Conservation (phyloP, 2,797 vertebrate genomes). For the Cichlasoma orientale region DNA sequence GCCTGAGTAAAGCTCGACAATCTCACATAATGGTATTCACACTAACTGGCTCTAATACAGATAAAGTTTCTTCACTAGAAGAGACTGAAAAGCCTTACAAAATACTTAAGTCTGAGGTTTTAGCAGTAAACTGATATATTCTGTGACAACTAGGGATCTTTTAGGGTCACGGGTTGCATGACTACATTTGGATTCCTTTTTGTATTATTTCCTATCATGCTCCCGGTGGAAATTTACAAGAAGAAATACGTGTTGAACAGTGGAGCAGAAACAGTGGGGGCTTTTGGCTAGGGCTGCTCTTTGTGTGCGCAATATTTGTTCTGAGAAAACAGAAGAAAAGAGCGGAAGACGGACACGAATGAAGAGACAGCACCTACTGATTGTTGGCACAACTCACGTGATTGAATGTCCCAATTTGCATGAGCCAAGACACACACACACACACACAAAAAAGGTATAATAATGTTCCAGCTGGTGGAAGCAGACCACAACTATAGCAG, state of each 20-base stretch:
- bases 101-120: background rate
- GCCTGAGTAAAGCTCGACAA: fast-evolving
- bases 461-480: too few relatives aligned
- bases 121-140: background rate
- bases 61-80: background rate
- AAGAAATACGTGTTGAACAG: background rate
- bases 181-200: background rate
- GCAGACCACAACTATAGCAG: too few relatives aligned
- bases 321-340: background rate
- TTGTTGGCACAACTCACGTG: background rate
- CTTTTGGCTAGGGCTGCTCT: background rate
- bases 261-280: background rate
- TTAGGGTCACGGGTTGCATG: background rate
- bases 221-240: background rate
- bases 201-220: background rate
- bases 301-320: background rate
- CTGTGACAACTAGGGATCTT: background rate
- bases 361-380: background rate
- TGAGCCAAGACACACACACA: too few relatives aligned
- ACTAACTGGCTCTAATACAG: background rate
- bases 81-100: background rate
- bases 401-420: background rate
- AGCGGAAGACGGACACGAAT: too few relatives aligned
- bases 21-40: background rate
- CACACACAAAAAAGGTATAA: too few relatives aligned